A percentile compares a stretch with the other conserved stretches of the same genome.
phyloP scores from a whole-genome alignment of 1,140 invertebrate species.

The Bemisia tabaci region DNA sequence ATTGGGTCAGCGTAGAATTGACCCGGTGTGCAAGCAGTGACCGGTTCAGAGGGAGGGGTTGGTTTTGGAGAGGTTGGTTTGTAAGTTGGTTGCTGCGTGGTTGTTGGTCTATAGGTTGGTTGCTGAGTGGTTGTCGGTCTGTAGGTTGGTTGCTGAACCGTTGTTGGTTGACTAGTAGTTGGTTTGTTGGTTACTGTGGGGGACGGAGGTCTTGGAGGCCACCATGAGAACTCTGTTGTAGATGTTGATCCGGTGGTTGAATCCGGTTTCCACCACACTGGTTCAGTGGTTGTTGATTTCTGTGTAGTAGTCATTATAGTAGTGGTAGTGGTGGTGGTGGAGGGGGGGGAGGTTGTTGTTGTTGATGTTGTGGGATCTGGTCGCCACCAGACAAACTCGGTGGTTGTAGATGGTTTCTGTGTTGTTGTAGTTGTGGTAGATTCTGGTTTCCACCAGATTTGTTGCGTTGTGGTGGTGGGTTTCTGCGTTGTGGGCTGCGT shows the following conservation, averaged over 20 bases:
- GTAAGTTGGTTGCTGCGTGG: conserved; percentile 18
- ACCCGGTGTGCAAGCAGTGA: conserved; percentile 40
- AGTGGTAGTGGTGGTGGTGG: conserved; percentile 17
- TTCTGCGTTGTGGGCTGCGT: neutral
- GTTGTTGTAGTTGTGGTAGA: neutral
- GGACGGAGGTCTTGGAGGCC: conserved; percentile 24
- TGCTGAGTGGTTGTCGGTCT: conserved; percentile 20
- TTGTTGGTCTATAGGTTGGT: conserved; percentile 23
- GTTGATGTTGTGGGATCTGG: conserved; percentile 23
- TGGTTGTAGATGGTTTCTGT: conserved; percentile 27
- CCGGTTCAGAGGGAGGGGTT: conserved; percentile 12
- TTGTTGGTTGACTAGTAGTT: conserved; percentile 12
- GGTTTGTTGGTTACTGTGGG: conserved; percentile 23
- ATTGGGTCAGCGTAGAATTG: conserved; percentile 46
- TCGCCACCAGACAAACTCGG: conserved; percentile 10
- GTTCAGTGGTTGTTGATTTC: conserved; percentile 14
- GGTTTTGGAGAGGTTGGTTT: conserved; percentile 21
- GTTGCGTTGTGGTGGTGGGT: neutral
- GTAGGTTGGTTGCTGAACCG: conserved; percentile 20
- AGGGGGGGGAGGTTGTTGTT: conserved; percentile 15
- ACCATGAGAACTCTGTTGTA: conserved; percentile 27
- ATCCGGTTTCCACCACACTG: conserved; percentile 33
- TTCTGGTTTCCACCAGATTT: conserved; percentile 3
- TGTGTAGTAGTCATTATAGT: neutral
- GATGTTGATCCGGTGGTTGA: conserved; percentile 30